phyloP scores from a whole-genome alignment of 2,888 invertebrate genomes.

The Dioctria linearis region DNA sequence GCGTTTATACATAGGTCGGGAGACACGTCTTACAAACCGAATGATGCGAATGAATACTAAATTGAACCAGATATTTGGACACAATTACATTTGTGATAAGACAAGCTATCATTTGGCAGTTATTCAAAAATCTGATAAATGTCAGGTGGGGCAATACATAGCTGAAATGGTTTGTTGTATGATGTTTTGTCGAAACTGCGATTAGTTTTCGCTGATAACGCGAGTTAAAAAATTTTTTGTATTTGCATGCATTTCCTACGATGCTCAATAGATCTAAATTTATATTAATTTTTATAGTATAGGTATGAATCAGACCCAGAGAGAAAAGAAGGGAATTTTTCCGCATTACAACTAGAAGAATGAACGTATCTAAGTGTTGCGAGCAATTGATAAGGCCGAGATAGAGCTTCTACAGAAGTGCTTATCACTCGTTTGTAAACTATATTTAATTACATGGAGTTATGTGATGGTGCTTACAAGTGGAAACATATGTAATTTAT shows the following conservation, averaged over 20 bases:
- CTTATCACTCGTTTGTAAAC: too few relatives aligned
- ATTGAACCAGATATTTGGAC: constrained; percentile 2
- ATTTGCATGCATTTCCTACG: constrained; percentile 15
- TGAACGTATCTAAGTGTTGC: too few relatives aligned
- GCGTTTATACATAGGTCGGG: not conserved
- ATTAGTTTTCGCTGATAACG: constrained; percentile 12
- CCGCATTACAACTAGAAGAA: too few relatives aligned
- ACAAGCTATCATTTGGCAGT: constrained; percentile 49
- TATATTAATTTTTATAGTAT: too few relatives aligned
- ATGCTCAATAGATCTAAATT: too few relatives aligned
- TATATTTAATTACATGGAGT: too few relatives aligned
- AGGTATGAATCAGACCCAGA: too few relatives aligned
- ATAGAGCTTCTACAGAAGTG: too few relatives aligned
- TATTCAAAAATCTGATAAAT: constrained; percentile 42
- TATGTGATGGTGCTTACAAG: too few relatives aligned
- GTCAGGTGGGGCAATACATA: constrained; percentile 8
- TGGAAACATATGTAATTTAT: too few relatives aligned
- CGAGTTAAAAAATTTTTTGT: constrained; percentile 28
- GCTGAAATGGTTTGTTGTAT: not conserved
- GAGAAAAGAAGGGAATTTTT: too few relatives aligned
- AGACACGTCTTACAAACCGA: not conserved
- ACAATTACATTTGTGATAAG: constrained; percentile 8
- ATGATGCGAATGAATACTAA: constrained; percentile 23
- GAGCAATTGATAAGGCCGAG: too few relatives aligned
- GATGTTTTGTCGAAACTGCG: constrained; percentile 5